Base-by-base conservation (phyloP, 2,888 invertebrate genomes). In the Amphipyra berbera region DNA sequence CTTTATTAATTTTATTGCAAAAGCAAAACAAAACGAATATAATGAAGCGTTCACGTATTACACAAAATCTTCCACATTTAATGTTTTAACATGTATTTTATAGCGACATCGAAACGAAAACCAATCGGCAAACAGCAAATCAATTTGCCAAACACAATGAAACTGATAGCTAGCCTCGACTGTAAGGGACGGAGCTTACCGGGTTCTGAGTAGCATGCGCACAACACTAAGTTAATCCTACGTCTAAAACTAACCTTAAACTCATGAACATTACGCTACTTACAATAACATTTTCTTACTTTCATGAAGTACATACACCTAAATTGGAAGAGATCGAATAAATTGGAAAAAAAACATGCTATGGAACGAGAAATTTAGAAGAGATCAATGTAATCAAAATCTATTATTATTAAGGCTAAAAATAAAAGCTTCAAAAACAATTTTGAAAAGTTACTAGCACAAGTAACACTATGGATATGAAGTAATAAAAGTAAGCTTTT, bases 1-100 rank as follows among this genome's bases (percentile, higher is more conserved):
- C 88, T 94, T 78, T 90, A 83, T 88, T 87, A 84, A 89, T 89
- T 87, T 90, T 85, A 91, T 91, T 86, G 93, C 89, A 91, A 90
- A 88, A 87, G 93, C 93, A 91, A 93, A 92, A 90, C 83, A 90
- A 91, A 92, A 89, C 78, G 75, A 85, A 85, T 87, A 84, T 86
- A 86, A 90, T 86, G 79, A 89, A 90, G 87, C 89, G 82, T 83
- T 83, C 88, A 88, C 83, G 85, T 76, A 74, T 83, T 64, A 81
- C 81, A 82, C 76, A 79, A 73, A 76, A 68, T 74, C 69, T 62
- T 78, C 79, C 83, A 81, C 76, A 84, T 63, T 71, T 57, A 71
- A 71, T 71, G 61, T 73, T 68, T 76, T 69, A 80, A 76, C 80
- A 86, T 81, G 68, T 65, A 77, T 62, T 77, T 77, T 57, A 61